A percentile compares a stretch with the other conserved stretches of the same genome.
phyloP scores from a whole-genome alignment of 2,797 vertebrate genomes.

The Micromesistius poutassou region DNA sequence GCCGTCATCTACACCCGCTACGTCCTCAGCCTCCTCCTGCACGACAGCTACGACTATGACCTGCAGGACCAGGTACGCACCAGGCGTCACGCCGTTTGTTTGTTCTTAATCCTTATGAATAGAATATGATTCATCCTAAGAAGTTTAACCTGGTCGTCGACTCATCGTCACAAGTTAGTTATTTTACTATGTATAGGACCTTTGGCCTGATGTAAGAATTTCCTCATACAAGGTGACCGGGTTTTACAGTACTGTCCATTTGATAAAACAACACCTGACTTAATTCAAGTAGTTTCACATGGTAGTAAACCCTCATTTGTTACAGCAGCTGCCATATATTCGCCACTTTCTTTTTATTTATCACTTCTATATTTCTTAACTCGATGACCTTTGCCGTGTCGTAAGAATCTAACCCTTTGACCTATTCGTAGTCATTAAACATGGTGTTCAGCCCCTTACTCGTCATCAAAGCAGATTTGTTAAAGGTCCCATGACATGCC shows the following conservation, averaged over 20 bases:
- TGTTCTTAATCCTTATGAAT: too few relatives aligned
- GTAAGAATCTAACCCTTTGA: not conserved
- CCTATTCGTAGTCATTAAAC: not conserved
- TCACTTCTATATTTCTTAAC: not conserved
- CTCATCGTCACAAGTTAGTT: not conserved
- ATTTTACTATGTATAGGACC: not conserved
- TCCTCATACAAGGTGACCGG: not conserved
- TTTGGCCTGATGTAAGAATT: not conserved
- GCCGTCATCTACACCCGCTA: constrained; percentile 99
- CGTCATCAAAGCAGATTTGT: not conserved
- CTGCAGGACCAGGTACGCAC: constrained; percentile 93
- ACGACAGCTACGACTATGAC: constrained; percentile 98
- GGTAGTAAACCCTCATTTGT: not conserved
- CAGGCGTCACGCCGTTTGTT: not conserved
- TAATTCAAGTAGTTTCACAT: not conserved
- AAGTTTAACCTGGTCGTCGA: not conserved
- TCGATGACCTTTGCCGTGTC: not conserved
- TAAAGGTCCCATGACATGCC: too few relatives aligned
- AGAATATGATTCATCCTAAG: not conserved
- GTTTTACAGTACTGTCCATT: not conserved
- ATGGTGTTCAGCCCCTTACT: not conserved
- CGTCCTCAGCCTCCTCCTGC: constrained; percentile 97
- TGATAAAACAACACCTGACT: not conserved
- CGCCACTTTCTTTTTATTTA: not conserved
- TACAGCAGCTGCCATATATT: not conserved